Evolutionary conservation across 2,113 vertebrate species (phyloP).

Genomic region (Chloroceryle aenea): DNA sequence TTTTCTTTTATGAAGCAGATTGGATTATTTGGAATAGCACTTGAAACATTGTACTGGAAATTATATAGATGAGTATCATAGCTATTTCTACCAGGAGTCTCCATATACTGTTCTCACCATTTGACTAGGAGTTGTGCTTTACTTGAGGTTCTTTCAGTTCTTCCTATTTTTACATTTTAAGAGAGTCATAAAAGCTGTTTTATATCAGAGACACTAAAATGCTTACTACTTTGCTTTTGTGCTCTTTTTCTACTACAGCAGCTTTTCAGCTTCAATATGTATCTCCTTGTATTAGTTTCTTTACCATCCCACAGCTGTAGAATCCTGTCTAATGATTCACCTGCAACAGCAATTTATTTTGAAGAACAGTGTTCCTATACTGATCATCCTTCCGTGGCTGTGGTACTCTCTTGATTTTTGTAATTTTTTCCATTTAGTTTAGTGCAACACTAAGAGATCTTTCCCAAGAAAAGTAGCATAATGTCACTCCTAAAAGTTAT

Average conservation of each 20-base stretch:
- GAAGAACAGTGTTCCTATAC: neutral
- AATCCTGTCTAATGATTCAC: neutral
- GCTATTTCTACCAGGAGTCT: neutral
- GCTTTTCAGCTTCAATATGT: accelerated
- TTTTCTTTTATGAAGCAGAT: neutral
- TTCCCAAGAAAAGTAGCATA: neutral
- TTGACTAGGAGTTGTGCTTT: neutral
- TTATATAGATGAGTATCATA: neutral
- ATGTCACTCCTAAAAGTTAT: neutral
- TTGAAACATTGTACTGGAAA: neutral
- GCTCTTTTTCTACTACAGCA: neutral
- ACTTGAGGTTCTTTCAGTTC: neutral
- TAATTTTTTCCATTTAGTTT: neutral
- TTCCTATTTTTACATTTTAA: neutral
- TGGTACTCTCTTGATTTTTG: neutral
- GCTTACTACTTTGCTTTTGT: neutral
- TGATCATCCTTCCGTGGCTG: neutral
- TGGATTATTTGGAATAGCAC: neutral
- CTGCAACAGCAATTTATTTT: neutral
- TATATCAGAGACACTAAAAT: neutral
- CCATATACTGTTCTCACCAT: neutral
- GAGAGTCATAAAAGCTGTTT: neutral
- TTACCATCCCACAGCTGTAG: neutral
- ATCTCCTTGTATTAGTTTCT: neutral
- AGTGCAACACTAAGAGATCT: neutral